phyloP scores from a whole-genome alignment of 2,113 vertebrate genomes.

The Meles meles region DNA sequence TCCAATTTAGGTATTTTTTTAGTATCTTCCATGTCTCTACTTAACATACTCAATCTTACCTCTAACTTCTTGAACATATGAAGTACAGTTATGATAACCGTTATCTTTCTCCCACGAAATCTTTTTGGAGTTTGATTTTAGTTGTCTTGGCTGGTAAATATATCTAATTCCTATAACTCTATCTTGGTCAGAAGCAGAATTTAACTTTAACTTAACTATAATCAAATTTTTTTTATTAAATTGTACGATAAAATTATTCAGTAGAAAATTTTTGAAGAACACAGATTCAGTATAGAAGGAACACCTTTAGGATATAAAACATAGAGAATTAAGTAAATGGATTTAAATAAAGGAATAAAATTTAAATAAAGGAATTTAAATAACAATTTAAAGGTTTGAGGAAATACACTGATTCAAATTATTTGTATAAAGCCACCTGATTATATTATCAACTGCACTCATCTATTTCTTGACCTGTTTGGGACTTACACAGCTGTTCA shows the following conservation, averaged over 20 bases:
- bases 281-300: neutral
- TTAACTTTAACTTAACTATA: neutral
- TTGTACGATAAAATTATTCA: neutral
- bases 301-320: neutral
- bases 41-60: neutral
- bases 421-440: neutral
- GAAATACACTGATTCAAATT: neutral
- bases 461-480: neutral
- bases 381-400: neutral
- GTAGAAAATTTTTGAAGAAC: neutral
- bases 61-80: neutral
- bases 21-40: neutral
- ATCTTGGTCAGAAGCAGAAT: neutral
- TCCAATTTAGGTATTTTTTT: neutral
- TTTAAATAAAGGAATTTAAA: neutral
- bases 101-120: neutral
- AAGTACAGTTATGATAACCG: neutral
- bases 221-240: neutral
- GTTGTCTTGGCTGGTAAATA: neutral
- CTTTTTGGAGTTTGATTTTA: neutral
- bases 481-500: neutral
- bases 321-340: neutral
- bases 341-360: neutral
- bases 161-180: neutral
- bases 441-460: neutral